Evolutionary conservation across 2,113 vertebrate genomes (phyloP), one percentile per base, ranked within the genome.

Genomic region (Scytalopus superciliaris): DNA sequence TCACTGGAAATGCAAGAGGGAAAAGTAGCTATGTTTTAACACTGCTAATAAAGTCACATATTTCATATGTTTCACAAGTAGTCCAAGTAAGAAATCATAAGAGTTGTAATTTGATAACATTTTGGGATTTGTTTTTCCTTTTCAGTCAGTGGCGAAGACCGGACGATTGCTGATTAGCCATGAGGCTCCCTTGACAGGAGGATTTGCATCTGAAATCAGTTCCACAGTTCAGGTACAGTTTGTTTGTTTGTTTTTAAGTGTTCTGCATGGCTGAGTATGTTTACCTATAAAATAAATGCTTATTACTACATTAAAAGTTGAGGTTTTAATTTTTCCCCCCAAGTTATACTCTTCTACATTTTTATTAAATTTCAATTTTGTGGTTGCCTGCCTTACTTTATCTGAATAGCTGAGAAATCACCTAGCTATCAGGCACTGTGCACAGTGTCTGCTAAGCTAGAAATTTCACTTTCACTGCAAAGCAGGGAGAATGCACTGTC

Each of bases 171-270:
- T 99, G 89, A 98, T 99, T 94, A 99, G 99, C 97, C 99, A 99
- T 1, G 99, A 99, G 91, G 99, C 99, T 94, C 99, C 99, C 23
- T 33, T 99, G 89, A 99, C 99, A 4, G 99, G 99, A 96, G 99
- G 99, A 50, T 99, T 99, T 98, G 99, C 99, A 6, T 98, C 98
- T 24, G 99, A 99, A 98, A 99, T 99, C 96, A 98, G 98, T 96
- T 98, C 99, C 13, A 98, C 99, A 5, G 99, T 99, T 85, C 99
- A 99, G 99, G 99, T 99, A 98, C 96, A 75, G n/a, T n/a, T 24
- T 40, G 5, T 2, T 47, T 75, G 44, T 59, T 80, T 91, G 30
- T 62, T 56, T 64, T 76, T 60, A 67, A 83, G 33, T 45, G 21
- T 92, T 78, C 69, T 79, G 44, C 23, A 31, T 45, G 63, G 30